Evolutionary conservation across 2,797 vertebrate genomes (phyloP).

Genomic region (Platyrinchus mystaceus): DNA sequence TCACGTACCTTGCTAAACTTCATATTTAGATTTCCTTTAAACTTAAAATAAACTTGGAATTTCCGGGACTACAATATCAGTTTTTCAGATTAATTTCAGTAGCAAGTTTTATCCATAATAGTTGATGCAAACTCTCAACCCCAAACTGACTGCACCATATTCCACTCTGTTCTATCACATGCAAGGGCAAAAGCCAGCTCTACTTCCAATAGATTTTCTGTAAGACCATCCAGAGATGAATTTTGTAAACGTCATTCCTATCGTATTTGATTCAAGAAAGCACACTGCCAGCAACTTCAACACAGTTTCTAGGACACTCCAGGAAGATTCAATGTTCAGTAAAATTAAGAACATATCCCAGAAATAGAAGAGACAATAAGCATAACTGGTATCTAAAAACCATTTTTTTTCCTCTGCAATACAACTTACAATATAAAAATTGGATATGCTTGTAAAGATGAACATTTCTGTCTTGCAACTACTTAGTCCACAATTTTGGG

Average conservation of each 20-base stretch:
- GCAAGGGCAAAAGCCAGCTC: not conserved
- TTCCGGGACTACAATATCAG: not conserved
- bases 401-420: not conserved
- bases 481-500: not conserved
- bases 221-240: not conserved
- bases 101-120: not conserved
- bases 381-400: not conserved
- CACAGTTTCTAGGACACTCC: not conserved
- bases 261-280: not conserved
- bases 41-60: not conserved
- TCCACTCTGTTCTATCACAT: not conserved
- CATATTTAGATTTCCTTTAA: not conserved
- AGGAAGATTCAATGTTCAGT: not conserved
- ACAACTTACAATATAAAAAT: not conserved
- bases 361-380: not conserved
- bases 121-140: not conserved
- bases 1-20: not conserved
- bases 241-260: not conserved
- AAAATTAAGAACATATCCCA: not conserved
- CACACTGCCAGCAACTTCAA: not conserved
- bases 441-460: not conserved
- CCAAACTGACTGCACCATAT: not conserved
- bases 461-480: not conserved
- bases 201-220: not conserved
- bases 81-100: not conserved